Evolutionary conservation across 2,888 invertebrate species (phyloP).

Genomic region (Clusia tigrina): DNA sequence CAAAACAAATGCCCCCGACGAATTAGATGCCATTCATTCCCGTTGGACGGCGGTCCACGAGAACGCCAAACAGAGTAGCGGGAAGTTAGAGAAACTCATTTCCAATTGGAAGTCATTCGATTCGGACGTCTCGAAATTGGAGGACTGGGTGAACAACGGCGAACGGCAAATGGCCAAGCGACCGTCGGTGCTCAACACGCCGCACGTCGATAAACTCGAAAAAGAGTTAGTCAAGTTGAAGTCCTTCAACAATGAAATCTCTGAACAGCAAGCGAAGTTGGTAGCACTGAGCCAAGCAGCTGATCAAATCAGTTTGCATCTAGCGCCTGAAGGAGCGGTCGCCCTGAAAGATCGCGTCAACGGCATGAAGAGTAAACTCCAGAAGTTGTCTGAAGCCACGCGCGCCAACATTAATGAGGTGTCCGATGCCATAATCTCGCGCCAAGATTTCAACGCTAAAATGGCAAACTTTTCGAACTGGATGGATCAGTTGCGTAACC

Average conservation of each 20-base stretch:
- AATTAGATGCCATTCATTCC: conserved; percentile 83
- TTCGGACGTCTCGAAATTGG: conserved; percentile 76
- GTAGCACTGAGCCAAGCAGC: conserved; percentile 80
- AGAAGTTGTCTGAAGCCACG: conserved; percentile 78
- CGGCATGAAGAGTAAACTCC: conserved; percentile 77
- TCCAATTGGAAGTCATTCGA: conserved; percentile 85
- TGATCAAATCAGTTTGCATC: conserved; percentile 79
- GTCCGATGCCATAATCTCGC: conserved; percentile 81
- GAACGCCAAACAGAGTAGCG: conserved; percentile 78
- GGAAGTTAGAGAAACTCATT: conserved; percentile 80
- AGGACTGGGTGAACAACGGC: conserved; percentile 77
- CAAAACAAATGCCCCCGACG: conserved; percentile 80
- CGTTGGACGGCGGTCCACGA: conserved; percentile 87
- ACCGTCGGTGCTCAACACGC: conserved; percentile 71
- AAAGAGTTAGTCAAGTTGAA: conserved; percentile 79
- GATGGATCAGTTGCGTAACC: conserved; percentile 77
- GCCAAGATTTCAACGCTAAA: conserved; percentile 85
- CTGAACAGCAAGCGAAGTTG: conserved; percentile 84
- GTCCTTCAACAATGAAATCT: conserved; percentile 83
- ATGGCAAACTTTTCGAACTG: conserved; percentile 81
- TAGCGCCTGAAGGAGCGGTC: conserved; percentile 80
- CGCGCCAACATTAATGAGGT: conserved; percentile 79
- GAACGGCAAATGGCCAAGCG: conserved; percentile 71
- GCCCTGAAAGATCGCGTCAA: conserved; percentile 76
- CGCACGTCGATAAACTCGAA: conserved; percentile 79